Conservation (phyloP, 2,888 invertebrate genomes). For the Dorcus hopei region DNA sequence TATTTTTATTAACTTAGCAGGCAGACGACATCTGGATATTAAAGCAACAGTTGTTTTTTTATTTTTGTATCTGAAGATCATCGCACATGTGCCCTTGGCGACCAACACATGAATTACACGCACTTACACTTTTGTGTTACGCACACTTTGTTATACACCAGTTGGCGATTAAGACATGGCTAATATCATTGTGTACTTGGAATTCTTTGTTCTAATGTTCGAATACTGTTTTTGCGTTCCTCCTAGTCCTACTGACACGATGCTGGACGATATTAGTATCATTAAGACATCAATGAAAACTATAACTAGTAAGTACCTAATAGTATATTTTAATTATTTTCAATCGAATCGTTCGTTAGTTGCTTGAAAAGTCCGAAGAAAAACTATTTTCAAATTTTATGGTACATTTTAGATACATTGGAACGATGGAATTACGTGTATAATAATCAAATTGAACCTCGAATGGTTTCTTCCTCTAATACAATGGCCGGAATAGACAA, state of each 20-base stretch:
- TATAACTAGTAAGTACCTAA: conserved; percentile 7
- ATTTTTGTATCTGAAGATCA: conserved; percentile 1
- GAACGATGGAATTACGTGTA: conserved; percentile 48
- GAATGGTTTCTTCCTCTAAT: conserved; percentile 44
- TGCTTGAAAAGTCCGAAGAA: background rate
- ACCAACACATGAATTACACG: background rate
- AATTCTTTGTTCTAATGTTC: background rate
- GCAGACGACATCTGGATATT: conserved; percentile 6
- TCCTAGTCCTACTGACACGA: conserved; percentile 13
- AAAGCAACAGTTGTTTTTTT: conserved; percentile 7
- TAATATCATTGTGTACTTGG: conserved; percentile 1
- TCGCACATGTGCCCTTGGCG: conserved; percentile 8
- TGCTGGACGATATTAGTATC: conserved; percentile 11
- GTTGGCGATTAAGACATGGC: conserved; percentile 3
- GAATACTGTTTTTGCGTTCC: conserved; percentile 13
- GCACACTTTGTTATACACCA: no score
- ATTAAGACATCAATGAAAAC: conserved; percentile 16
- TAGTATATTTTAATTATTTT: background rate
- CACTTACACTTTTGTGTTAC: no score
- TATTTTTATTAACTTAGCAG: conserved; percentile 13
- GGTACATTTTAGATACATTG: conserved; percentile 37
- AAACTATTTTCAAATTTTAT: background rate
- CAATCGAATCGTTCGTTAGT: no score
- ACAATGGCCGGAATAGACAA: conserved; percentile 48
- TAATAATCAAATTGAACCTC: conserved; percentile 48